Evolutionary conservation across 1,140 invertebrate genomes (phyloP).

Genomic region (Caenorhabditis brenneri): DNA sequence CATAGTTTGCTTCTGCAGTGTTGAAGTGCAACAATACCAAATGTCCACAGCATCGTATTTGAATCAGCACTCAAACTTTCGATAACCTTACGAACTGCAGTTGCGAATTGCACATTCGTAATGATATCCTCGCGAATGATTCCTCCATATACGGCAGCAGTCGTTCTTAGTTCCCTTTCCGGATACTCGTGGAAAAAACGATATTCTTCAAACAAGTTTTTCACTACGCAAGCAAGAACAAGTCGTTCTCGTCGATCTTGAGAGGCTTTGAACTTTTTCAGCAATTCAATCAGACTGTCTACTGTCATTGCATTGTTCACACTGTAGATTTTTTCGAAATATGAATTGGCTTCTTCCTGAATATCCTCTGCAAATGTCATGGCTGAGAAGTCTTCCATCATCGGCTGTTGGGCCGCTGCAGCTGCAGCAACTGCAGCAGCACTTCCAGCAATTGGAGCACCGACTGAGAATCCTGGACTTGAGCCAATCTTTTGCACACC

Average conservation of each 20-base stretch:
- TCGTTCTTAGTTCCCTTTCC: slow-evolving; percentile 94
- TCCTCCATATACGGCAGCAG: slow-evolving; percentile 94
- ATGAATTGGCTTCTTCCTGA: slow-evolving; percentile 95
- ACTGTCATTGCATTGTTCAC: slow-evolving; percentile 79
- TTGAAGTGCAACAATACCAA: slow-evolving; percentile 67
- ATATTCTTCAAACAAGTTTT: slow-evolving; percentile 98
- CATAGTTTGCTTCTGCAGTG: slow-evolving; percentile 60
- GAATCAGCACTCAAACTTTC: slow-evolving; percentile 61
- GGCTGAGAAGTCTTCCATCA: slow-evolving; percentile 22
- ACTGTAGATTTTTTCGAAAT: slow-evolving; percentile 97
- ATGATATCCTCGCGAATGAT: slow-evolving; percentile 90
- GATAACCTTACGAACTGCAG: slow-evolving; percentile 65
- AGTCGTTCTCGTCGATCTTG: slow-evolving; percentile 73
- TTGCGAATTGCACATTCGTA: slow-evolving; percentile 67
- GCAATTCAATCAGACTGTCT: slow-evolving; percentile 78
- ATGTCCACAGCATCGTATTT: slow-evolving; percentile 59
- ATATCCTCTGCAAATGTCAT: slow-evolving; percentile 84
- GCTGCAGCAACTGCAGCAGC: slow-evolving; percentile 77
- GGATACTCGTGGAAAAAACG: slow-evolving; percentile 97
- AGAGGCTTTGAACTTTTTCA: slow-evolving; percentile 93
- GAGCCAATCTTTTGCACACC: background rate
- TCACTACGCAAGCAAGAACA: slow-evolving; percentile 95
- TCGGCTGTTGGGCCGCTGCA: slow-evolving; percentile 31
- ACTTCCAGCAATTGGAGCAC: slow-evolving; percentile 8
- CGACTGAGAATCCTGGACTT: background rate